Percentiles rank a stretch among this genome's conserved stretches.
Evolutionary conservation across 2,888 invertebrate genomes (phyloP).

Genomic region (Abrostola tripartita): DNA sequence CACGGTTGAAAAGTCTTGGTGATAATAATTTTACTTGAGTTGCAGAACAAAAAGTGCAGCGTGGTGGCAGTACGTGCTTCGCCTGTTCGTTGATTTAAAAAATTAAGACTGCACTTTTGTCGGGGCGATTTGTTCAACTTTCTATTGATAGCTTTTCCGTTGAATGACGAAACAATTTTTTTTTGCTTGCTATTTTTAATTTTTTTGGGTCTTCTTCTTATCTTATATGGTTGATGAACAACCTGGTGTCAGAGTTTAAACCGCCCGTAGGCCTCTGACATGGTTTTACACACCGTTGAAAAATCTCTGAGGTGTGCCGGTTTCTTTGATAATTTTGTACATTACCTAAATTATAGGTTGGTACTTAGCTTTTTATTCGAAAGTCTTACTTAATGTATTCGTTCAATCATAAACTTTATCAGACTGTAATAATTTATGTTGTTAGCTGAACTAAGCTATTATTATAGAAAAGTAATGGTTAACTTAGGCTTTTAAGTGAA

Average conservation of each 20-base stretch:
- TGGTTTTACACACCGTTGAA: too few relatives aligned
- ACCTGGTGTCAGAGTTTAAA: too few relatives aligned
- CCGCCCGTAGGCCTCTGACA: too few relatives aligned
- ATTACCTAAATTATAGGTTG: conserved; percentile 1
- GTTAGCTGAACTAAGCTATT: neutral
- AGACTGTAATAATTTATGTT: neutral
- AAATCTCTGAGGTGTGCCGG: too few relatives aligned
- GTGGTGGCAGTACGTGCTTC: conserved; percentile 46
- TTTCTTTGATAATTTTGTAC: conserved; percentile 4
- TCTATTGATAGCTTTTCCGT: conserved; percentile 27
- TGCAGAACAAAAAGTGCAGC: conserved; percentile 43
- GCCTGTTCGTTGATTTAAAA: conserved; percentile 51
- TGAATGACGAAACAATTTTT: conserved; percentile 32
- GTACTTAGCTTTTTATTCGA: neutral
- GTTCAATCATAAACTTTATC: conserved; percentile 2
- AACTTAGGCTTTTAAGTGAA: too few relatives aligned
- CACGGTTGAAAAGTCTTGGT: conserved; percentile 29
- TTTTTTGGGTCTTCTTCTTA: too few relatives aligned
- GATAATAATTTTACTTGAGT: conserved; percentile 48
- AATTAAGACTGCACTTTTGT: conserved; percentile 52
- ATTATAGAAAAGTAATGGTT: too few relatives aligned
- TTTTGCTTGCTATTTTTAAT: conserved; percentile 20
- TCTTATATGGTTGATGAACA: too few relatives aligned
- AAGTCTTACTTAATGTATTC: conserved; percentile 4
- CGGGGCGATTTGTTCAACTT: conserved; percentile 44